Percentiles rank a stretch among this genome's conserved stretches.
These are phyloP conservation scores for Calameuta pallipes DNA, from an alignment of 2,888 invertebrate species.

Conservation along the genomic window DNA sequence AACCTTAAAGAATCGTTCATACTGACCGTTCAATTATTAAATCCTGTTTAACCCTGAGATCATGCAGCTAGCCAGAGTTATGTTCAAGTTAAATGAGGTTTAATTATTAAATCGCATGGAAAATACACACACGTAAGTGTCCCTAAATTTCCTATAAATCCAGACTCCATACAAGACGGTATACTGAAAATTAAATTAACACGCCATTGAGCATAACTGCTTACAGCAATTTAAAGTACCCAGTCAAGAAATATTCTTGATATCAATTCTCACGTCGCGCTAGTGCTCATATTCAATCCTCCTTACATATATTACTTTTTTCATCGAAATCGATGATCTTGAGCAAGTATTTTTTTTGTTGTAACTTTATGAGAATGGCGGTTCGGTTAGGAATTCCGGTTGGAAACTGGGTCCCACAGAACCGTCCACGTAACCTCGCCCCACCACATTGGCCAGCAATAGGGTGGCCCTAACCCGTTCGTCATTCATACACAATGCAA, in stretches of 20 bases:
- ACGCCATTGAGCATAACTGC: background rate
- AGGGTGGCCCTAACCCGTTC: constrained; percentile 50
- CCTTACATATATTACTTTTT: background rate
- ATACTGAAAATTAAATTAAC: background rate
- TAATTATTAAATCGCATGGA: background rate
- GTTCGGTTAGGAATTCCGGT: background rate
- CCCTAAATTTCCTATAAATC: background rate
- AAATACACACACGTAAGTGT: background rate
- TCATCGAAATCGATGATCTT: background rate
- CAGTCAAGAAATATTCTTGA: background rate
- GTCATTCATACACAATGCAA: constrained; percentile 54
- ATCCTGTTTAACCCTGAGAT: background rate
- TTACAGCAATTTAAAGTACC: background rate
- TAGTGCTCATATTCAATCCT: background rate
- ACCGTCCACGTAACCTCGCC: constrained; percentile 29
- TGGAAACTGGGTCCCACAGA: background rate
- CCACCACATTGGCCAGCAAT: constrained; percentile 49
- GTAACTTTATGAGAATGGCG: background rate
- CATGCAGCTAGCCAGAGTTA: background rate
- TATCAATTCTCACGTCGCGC: background rate
- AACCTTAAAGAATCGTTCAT: background rate
- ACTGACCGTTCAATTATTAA: background rate
- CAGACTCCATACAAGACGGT: background rate
- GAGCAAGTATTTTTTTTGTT: background rate
- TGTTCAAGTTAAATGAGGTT: background rate